Evolutionary conservation across 2,113 vertebrate species (phyloP).

Genomic region (Cebidichthys violaceus): DNA sequence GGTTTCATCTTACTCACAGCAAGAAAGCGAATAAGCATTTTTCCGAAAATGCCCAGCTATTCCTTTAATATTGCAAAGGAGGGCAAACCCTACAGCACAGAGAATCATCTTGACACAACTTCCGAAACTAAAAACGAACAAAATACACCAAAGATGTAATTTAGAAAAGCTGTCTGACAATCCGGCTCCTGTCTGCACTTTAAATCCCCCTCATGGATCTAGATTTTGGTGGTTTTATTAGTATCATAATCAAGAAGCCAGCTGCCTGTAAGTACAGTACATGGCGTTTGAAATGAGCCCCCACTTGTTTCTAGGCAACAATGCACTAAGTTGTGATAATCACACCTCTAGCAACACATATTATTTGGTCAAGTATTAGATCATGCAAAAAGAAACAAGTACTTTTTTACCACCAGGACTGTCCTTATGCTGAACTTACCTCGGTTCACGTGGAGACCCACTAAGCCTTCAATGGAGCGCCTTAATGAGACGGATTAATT

Average conservation of each 20-base stretch:
- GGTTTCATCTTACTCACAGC: too few relatives aligned
- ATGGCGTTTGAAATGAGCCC: neutral
- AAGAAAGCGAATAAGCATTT: neutral
- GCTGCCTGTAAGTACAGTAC: neutral
- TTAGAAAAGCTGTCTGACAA: neutral
- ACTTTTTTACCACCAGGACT: neutral
- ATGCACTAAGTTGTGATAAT: neutral
- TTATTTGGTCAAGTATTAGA: neutral
- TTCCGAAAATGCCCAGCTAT: neutral
- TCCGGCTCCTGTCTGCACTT: neutral
- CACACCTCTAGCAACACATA: neutral
- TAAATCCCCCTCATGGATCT: neutral
- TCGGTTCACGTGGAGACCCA: constrained; percentile 29
- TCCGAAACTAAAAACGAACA: neutral
- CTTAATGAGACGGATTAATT: constrained; percentile 50
- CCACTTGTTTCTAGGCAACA: neutral
- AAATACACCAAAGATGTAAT: neutral
- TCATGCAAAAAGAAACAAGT: neutral
- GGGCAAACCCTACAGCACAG: neutral
- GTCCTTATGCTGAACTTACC: constrained; percentile 53
- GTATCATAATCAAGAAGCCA: neutral
- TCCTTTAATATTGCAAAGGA: neutral
- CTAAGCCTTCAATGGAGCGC: constrained; percentile 15
- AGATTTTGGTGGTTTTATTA: constrained; percentile 2
- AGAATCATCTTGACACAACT: neutral